Conservation (phyloP, 30 jellyfish, hydroid and myxozoan species). For the Rhopilema esculentum region DNA sequence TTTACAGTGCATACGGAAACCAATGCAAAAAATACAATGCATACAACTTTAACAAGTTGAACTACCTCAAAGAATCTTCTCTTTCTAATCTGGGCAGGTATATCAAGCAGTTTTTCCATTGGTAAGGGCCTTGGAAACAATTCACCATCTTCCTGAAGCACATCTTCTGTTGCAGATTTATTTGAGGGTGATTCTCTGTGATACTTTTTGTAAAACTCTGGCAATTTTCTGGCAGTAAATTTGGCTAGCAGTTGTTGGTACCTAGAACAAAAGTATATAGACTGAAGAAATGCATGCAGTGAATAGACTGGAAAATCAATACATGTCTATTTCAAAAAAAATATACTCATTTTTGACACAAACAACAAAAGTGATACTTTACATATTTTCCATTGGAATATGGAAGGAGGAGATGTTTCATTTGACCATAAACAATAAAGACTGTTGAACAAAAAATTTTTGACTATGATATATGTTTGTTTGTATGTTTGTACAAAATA, state of each 20-base stretch:
- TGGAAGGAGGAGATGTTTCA: too few species aligned
- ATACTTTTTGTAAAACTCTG: conserved; percentile 22
- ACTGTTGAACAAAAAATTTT: too few species aligned
- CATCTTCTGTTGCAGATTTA: background rate
- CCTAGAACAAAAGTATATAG: too few species aligned
- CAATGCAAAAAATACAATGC: too few species aligned
- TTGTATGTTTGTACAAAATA: too few species aligned
- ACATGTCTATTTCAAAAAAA: background rate
- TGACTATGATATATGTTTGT: too few species aligned
- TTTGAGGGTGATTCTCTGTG: background rate
- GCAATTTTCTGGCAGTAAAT: conserved; percentile 44
- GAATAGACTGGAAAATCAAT: too few species aligned
- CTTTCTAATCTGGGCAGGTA: conserved; percentile 44
- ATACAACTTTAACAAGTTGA: background rate
- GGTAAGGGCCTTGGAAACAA: conserved; percentile 48
- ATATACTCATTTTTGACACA: background rate
- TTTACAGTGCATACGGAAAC: too few species aligned
- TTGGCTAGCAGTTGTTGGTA: conserved; percentile 23
- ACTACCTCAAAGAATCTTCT: conserved; percentile 50
- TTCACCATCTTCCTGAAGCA: conserved; percentile 8
- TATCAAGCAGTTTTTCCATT: conserved; percentile 23
- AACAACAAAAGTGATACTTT: too few species aligned
- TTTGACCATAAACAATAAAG: too few species aligned
- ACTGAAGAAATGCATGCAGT: too few species aligned
- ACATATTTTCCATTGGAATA: too few species aligned